phyloP scores from a whole-genome alignment of 2,888 invertebrate species.

The Oconnorella tubifera region DNA sequence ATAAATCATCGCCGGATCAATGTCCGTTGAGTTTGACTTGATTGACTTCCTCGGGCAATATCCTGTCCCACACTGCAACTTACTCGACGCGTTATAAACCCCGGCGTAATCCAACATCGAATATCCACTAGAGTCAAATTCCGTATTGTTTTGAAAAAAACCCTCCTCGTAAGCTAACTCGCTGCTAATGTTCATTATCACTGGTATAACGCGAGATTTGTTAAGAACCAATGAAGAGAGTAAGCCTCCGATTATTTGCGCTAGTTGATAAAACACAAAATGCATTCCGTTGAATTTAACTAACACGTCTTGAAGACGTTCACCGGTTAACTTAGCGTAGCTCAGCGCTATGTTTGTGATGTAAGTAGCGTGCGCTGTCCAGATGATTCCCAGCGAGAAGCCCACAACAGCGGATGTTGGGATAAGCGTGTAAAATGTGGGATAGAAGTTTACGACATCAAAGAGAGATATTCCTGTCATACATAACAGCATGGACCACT shows the following conservation, averaged over 20 bases:
- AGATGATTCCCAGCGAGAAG: slow-evolving; percentile 43
- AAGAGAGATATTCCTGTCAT: slow-evolving; percentile 41
- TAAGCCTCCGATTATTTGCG: slow-evolving; percentile 40
- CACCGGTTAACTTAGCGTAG: slow-evolving; percentile 40
- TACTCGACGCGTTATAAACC: background rate
- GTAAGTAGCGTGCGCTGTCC: slow-evolving; percentile 52
- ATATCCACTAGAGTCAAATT: background rate
- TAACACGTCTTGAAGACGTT: slow-evolving; percentile 40
- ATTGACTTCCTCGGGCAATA: slow-evolving; percentile 9
- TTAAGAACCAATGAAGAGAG: slow-evolving; percentile 32
- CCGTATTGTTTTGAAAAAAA: background rate
- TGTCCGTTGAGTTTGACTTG: slow-evolving; percentile 6
- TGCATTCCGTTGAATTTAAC: slow-evolving; percentile 50
- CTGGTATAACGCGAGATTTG: background rate
- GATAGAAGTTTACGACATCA: slow-evolving; percentile 45
- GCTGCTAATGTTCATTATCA: background rate
- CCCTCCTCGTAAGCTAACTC: background rate
- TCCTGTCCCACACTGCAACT: slow-evolving; percentile 8
- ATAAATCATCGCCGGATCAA: slow-evolving; percentile 30
- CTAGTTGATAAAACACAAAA: slow-evolving; percentile 45
- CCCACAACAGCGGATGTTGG: slow-evolving; percentile 46
- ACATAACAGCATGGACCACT: slow-evolving; percentile 37
- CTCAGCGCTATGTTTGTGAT: slow-evolving; percentile 45
- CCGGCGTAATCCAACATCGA: background rate
- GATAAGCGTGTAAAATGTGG: slow-evolving; percentile 43